phyloP scores from a whole-genome alignment of 2,888 invertebrate genomes.

The Lycocerus yunnanus region DNA sequence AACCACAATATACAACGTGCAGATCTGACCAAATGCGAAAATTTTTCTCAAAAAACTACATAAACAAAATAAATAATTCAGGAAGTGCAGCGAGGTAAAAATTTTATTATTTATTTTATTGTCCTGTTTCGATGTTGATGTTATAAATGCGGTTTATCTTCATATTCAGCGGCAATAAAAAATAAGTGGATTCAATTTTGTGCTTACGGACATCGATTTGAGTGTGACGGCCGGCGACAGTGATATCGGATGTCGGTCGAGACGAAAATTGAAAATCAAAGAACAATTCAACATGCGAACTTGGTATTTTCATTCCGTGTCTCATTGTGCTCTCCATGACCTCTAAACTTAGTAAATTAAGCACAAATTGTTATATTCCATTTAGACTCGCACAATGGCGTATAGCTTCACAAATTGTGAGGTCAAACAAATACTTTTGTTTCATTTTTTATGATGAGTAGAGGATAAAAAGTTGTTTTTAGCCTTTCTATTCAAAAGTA shows the following conservation, averaged over 20 bases:
- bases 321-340: constrained; percentile 20
- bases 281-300: constrained; percentile 35
- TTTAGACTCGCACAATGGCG: neutral
- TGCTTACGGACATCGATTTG: constrained; percentile 34
- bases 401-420: neutral
- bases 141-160: neutral
- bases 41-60: neutral
- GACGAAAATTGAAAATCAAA: constrained; percentile 29
- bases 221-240: constrained; percentile 34
- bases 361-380: neutral
- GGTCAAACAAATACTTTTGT: neutral
- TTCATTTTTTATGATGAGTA: neutral
- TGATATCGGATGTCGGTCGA: constrained; percentile 34
- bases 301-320: constrained; percentile 31
- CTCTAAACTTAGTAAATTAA: neutral
- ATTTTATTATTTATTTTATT: neutral
- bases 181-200: constrained; percentile 1
- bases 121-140: neutral
- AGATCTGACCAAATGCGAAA: neutral
- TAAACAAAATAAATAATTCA: neutral
- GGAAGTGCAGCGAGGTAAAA: neutral
- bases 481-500: constrained; percentile 4
- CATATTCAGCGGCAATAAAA: neutral
- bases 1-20: constrained; percentile 6
- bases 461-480: neutral